Conservation (phyloP, 2,888 invertebrate species). For the Xestobium rufovillosum region DNA sequence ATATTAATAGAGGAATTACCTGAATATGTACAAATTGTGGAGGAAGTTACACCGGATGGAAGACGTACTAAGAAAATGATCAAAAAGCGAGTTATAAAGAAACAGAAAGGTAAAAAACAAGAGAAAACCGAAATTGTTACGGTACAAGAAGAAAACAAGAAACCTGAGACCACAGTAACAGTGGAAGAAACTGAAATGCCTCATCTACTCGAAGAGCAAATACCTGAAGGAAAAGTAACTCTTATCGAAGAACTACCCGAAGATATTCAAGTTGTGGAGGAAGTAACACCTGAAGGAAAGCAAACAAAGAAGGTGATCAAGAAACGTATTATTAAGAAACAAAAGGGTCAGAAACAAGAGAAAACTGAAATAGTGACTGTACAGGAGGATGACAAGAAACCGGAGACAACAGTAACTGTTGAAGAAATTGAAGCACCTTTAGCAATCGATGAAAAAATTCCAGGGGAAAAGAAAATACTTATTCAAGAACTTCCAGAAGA, state of each 20-base stretch:
- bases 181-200: slow-evolving; percentile 18
- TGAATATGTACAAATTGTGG: slow-evolving; percentile 39
- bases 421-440: slow-evolving; percentile 32
- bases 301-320: slow-evolving; percentile 33
- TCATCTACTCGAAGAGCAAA: slow-evolving; percentile 14
- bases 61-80: slow-evolving; percentile 39
- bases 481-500: slow-evolving; percentile 41
- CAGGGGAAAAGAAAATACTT: slow-evolving; percentile 19
- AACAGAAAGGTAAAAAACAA: slow-evolving; percentile 28
- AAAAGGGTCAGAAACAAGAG: slow-evolving; percentile 36
- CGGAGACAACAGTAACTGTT: slow-evolving; percentile 29
- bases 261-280: slow-evolving; percentile 33
- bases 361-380: slow-evolving; percentile 34
- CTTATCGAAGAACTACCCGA: slow-evolving; percentile 37
- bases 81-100: slow-evolving; percentile 34
- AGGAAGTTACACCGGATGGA: slow-evolving; percentile 39
- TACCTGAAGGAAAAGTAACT: slow-evolving; percentile 15
- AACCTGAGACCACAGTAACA: slow-evolving; percentile 37
- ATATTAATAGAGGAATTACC: slow-evolving; percentile 33
- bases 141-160: slow-evolving; percentile 39
- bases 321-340: slow-evolving; percentile 36
- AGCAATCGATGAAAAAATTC: slow-evolving; percentile 29
- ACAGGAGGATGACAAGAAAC: slow-evolving; percentile 30
- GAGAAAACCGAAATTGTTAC: slow-evolving; percentile 46
- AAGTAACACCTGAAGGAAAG: slow-evolving; percentile 24